A percentile compares a stretch with the other conserved stretches of the same genome.
phyloP scores from a whole-genome alignment of 1,140 invertebrate species.

The Drosophila asahinai region DNA sequence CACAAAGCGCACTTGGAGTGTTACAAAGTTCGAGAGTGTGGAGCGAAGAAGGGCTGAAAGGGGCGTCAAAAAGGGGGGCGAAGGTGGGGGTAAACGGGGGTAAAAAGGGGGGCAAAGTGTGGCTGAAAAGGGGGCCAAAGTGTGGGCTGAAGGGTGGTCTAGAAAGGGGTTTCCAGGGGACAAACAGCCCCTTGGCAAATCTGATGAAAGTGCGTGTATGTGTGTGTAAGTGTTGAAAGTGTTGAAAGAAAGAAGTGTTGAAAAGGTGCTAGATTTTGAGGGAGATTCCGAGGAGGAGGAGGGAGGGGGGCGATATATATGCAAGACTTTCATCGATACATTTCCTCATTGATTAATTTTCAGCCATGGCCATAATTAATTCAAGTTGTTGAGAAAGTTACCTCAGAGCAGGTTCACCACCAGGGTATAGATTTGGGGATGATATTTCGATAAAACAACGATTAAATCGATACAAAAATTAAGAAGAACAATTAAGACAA shows the following conservation, averaged over 20 bases:
- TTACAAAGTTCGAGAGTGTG: conserved; percentile 37
- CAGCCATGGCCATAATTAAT: conserved; percentile 11
- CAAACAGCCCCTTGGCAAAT: conserved; percentile 16
- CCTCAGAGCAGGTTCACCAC: no score
- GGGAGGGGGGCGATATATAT: neutral
- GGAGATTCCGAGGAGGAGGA: neutral
- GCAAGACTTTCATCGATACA: conserved; percentile 7
- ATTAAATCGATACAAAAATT: no score
- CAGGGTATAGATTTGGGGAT: neutral
- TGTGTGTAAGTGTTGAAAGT: neutral
- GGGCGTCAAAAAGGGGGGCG: neutral
- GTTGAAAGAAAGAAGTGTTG: no score
- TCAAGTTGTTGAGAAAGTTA: neutral
- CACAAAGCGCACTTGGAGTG: conserved; percentile 29
- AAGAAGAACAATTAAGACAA: no score
- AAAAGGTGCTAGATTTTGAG: conserved; percentile 13
- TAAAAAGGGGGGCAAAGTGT: neutral
- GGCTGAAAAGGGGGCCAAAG: neutral
- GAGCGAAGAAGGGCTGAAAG: neutral
- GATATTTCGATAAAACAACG: no score
- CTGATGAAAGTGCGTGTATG: conserved; percentile 13
- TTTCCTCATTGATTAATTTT: conserved; percentile 16
- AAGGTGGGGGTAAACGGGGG: neutral
- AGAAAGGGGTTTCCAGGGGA: neutral
- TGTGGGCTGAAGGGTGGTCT: neutral